Conservation (phyloP, 2,888 invertebrate species). For the Linnaemya tessellans region DNA sequence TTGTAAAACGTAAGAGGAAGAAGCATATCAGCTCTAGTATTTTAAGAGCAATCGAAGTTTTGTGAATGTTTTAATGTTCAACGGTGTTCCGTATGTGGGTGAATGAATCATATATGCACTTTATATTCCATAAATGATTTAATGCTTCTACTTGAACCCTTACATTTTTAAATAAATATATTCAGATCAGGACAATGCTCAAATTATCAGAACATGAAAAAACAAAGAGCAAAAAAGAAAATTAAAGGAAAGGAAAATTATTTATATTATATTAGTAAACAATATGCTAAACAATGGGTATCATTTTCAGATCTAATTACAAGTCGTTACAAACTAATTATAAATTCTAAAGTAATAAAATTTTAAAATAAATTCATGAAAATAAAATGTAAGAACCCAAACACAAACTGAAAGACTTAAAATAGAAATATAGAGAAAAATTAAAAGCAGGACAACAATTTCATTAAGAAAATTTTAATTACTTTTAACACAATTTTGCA, state of each 20-base stretch:
- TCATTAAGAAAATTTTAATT: slow-evolving; percentile 63
- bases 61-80: too few relatives aligned
- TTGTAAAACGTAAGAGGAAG: too few relatives aligned
- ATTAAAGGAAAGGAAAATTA: neutral
- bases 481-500: slow-evolving; percentile 42
- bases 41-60: too few relatives aligned
- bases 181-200: neutral
- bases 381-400: slow-evolving; percentile 22
- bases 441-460: slow-evolving; percentile 50
- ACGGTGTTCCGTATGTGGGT: too few relatives aligned
- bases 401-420: slow-evolving; percentile 51
- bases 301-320: slow-evolving; percentile 58
- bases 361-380: slow-evolving; percentile 38
- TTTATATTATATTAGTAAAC: slow-evolving; percentile 24
- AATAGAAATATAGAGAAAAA: slow-evolving; percentile 9
- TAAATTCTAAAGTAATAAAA: slow-evolving; percentile 68
- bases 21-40: too few relatives aligned
- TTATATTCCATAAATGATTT: too few relatives aligned
- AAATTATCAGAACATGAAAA: neutral
- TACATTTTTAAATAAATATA: too few relatives aligned
- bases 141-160: neutral
- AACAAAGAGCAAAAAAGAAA: neutral
- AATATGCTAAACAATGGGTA: slow-evolving; percentile 58
- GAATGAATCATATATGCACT: too few relatives aligned
- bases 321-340: slow-evolving; percentile 67